Percentiles rank a stretch among this genome's conserved stretches.
phyloP scores from a whole-genome alignment of 2,113 vertebrate species.

The Tursiops truncatus region DNA sequence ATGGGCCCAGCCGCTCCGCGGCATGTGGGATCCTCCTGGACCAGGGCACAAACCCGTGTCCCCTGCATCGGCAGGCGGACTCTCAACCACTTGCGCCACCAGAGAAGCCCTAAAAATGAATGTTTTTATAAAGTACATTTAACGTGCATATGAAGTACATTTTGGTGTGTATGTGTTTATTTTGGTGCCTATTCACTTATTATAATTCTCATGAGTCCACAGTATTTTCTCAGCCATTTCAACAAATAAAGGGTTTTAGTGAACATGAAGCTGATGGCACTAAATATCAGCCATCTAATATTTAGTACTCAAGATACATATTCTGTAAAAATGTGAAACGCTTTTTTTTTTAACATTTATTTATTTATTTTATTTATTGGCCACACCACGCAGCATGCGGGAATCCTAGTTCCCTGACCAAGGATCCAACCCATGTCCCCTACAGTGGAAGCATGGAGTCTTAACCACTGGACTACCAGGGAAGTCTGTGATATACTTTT shows the following conservation, averaged over 20 bases:
- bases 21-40: too few species aligned
- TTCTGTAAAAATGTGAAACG: neutral
- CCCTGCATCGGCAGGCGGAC: too few species aligned
- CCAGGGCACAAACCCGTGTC: too few species aligned
- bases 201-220: neutral
- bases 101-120: neutral
- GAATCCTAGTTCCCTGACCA: too few species aligned
- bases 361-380: too few species aligned
- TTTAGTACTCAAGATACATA: neutral
- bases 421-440: too few species aligned
- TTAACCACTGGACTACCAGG: too few species aligned
- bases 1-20: too few species aligned
- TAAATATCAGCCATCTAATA: neutral
- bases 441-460: too few species aligned
- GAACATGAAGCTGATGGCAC: neutral
- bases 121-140: neutral
- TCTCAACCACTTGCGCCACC: too few species aligned
- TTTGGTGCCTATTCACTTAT: neutral
- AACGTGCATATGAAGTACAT: neutral
- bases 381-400: too few species aligned
- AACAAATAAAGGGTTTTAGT: neutral
- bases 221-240: neutral
- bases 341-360: too few species aligned
- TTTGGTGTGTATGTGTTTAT: neutral
- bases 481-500: neutral